A percentile compares a stretch with the other conserved stretches of the same genome.
Evolutionary conservation across 2,113 vertebrate species (phyloP).

Genomic region (Pipa parva): DNA sequence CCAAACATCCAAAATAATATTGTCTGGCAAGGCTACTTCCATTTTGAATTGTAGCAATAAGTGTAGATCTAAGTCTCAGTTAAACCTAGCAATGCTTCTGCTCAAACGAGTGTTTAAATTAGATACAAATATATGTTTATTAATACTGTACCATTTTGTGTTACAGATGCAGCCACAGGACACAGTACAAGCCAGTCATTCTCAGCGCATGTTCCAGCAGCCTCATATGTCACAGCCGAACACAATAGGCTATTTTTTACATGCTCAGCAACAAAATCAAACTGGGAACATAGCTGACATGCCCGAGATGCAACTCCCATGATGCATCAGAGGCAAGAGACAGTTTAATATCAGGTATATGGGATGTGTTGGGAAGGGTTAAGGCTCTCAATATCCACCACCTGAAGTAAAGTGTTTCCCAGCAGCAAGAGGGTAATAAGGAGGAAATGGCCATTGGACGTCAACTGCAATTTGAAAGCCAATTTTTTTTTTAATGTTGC

Average conservation of each 20-base stretch:
- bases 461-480: background rate
- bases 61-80: no score
- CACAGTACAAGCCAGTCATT: conserved; percentile 52
- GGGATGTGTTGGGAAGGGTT: background rate
- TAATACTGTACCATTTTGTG: conserved; percentile 1
- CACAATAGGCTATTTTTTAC: conserved; percentile 66
- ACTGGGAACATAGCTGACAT: conserved; percentile 65
- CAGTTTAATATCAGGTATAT: background rate
- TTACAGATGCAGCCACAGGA: conserved; percentile 69
- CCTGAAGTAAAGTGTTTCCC: background rate
- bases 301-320: conserved; percentile 72
- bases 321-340: background rate
- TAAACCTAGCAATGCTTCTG: no score
- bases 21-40: no score
- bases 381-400: background rate
- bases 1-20: no score
- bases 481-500: background rate
- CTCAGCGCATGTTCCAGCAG: conserved; percentile 61
- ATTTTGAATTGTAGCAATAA: no score
- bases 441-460: background rate
- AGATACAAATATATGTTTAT: background rate
- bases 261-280: conserved; percentile 49
- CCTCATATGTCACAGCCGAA: conserved; percentile 56
- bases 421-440: background rate
- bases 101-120: no score